phyloP scores from a whole-genome alignment of 53 echinoderm and acorn worm species.

The Patiria pectinifera region DNA sequence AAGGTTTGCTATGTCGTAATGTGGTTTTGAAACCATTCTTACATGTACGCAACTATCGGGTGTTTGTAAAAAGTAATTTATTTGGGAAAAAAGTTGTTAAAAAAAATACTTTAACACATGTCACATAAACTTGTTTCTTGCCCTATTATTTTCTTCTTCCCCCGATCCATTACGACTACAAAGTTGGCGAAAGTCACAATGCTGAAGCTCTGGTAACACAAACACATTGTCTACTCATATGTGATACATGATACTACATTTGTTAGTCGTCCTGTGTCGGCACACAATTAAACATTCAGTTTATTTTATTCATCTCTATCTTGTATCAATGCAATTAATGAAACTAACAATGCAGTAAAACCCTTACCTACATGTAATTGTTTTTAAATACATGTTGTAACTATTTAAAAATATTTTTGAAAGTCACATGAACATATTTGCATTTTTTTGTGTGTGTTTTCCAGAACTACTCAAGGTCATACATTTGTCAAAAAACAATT shows the following conservation, averaged over 20 bases:
- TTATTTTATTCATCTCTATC: neutral
- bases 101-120: neutral
- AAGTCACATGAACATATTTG: neutral
- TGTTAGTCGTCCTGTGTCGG: no score
- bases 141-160: neutral
- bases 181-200: no score
- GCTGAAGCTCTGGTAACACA: no score
- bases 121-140: neutral
- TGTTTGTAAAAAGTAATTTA: neutral
- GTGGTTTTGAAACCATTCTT: no score
- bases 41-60: neutral
- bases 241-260: no score
- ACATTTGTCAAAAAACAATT: neutral
- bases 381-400: neutral
- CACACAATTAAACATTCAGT: neutral
- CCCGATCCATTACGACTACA: no score
- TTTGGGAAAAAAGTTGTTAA: neutral
- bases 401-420: neutral
- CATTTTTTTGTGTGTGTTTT: neutral
- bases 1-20: neutral
- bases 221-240: no score
- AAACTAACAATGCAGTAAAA: constrained; percentile 25
- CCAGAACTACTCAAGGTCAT: neutral
- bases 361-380: neutral
- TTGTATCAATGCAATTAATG: constrained; percentile 5